Base-by-base conservation (phyloP, 1,140 invertebrate species). In the Drosophila baimaii region DNA sequence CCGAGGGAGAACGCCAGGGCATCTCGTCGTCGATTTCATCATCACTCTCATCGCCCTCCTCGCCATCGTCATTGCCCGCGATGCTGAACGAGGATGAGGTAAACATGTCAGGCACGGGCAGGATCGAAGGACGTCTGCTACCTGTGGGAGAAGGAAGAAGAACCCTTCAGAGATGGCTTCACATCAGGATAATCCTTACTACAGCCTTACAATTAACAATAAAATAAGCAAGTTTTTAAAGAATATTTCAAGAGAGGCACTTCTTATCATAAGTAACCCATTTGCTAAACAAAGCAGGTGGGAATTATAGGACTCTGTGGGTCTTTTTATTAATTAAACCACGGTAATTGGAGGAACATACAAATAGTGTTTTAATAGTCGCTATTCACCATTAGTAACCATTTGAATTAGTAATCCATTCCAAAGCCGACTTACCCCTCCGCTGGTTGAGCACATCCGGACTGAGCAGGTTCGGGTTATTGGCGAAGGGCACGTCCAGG, bases 21-120 rank as follows among this genome's bases (percentile, higher is more conserved):
- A 97, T 96, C 66, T 98, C 96, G 79, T 97, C 96, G 35, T 97
- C 96, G 54, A 97, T 94, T 91, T 98, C 97, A 78, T 97, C 96
- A 79, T 97, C 96, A 77, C 96, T 97, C 77, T 97, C 96, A 70
- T 97, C 96, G 0, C 94, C 95, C 66, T 95, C 95, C 35, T 94
- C 95, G 70, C 95, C 95, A 21, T 96, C 95, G 59, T 95, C 95
- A 72, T 95, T 95, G 23, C 95, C 93, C 1, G 95, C 94, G 55
- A 97, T 95, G 86, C 96, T 96, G 51, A 96, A 93, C 21, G 94
- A 95, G 35, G 95, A 95, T 61, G 95, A 96, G 7, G 96, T 96
- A 75, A 97, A 94, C 95, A 97, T 97, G 86, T 98, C 97, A 1
- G 97, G 97, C 2, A 98, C 97, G 15, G 97, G 97, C 44, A 97